Conservation (phyloP, 2,113 vertebrate genomes). For the Eubucco bourcierii region DNA sequence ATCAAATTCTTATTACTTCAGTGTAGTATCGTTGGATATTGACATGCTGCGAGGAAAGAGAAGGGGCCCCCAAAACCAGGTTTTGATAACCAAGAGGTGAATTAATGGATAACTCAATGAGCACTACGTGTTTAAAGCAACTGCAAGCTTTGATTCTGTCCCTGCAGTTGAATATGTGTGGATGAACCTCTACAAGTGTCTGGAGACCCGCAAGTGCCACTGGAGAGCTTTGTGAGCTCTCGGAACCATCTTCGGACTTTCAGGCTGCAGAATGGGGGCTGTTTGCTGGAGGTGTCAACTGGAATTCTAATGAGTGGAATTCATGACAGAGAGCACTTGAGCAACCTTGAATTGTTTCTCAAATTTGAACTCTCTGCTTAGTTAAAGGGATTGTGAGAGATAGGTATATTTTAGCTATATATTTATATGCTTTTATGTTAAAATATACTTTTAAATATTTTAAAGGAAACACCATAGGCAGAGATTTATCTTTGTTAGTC, state of each 20-base stretch:
- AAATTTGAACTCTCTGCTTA: background rate
- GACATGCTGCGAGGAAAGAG: background rate
- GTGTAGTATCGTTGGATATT: background rate
- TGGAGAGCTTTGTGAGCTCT: background rate
- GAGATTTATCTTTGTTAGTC: background rate
- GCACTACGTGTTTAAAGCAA: background rate
- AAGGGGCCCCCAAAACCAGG: fast-evolving
- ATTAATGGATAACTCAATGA: background rate
- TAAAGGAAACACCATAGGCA: background rate
- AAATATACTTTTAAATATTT: background rate
- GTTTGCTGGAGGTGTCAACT: background rate
- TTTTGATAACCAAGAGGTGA: background rate
- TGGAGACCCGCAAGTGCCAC: background rate
- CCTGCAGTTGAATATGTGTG: background rate
- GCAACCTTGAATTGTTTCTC: background rate
- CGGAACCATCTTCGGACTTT: background rate
- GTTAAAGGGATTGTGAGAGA: background rate
- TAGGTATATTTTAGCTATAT: background rate
- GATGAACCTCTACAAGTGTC: background rate
- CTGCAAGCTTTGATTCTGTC: background rate
- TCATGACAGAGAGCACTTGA: background rate
- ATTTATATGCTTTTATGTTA: background rate
- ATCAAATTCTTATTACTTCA: background rate
- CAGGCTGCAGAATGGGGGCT: background rate
- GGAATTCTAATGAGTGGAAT: background rate